Evolutionary conservation across 1,140 invertebrate species (phyloP), one percentile per base, ranked within the genome.

Genomic region (Drosophila persimilis): DNA sequence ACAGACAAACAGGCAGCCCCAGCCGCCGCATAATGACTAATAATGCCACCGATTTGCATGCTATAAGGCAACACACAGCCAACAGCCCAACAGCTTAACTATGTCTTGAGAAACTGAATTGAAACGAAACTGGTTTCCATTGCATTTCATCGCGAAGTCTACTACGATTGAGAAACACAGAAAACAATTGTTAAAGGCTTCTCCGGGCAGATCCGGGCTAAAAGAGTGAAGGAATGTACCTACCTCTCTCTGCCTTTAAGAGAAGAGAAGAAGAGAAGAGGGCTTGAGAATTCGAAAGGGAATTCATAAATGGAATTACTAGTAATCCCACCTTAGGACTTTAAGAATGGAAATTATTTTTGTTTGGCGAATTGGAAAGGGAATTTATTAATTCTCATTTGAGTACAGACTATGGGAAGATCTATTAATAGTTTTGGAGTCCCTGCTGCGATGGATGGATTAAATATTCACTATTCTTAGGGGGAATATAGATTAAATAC

Each of bases 31-130:
- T 69, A 64, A 77, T 77, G 74, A 74, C 74, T 70, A 77, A 74
- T 77, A 77, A 70, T 63, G 59, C 65, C 56, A 55, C 15, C 64
- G 65, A 64, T 77, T 77, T 77, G 74, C 74, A 77, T 77, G 74
- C 73, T 47, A 60, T 35, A 72, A 52, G 52, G 55, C 69, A 73
- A 56, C 56, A 65, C 31, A 60, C 11, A 39, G 35, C 35, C 35
- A 39, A 39, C 35, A 13, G 35, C 11, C 35, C 35, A 39, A 39
- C 43, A 29, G 56, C 51, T 59, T 51, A 46, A 56, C 48, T 48
- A 20, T 63, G 44, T 53, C 66, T 74, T 58, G 59, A 58, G 60
- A 71, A 60, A 75, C 61, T 41, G 51, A 44, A 63, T 13, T 39
- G 35, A 39, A 39, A 55, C 13, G 24, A 77, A 77, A 77, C 71